A percentile compares a stretch with the other conserved stretches of the same genome.
Conservation (phyloP, 2,888 invertebrate species). For the Caenorhabditis sp. region DNA sequence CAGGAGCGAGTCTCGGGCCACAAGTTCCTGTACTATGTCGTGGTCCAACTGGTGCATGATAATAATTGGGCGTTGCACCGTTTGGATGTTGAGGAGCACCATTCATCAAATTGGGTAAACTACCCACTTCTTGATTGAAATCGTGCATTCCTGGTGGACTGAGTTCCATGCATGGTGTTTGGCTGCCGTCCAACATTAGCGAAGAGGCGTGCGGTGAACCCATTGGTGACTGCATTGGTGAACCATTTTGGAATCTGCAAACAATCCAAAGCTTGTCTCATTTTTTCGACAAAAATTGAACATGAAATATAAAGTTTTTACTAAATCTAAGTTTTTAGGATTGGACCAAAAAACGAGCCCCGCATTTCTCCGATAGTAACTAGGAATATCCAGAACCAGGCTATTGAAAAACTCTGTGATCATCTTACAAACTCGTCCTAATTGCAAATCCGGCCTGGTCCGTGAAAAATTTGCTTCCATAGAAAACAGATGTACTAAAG, state of each 20-base stretch:
- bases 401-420: too few relatives aligned
- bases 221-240: constrained; percentile 47
- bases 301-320: too few relatives aligned
- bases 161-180: constrained; percentile 46
- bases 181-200: constrained; percentile 43
- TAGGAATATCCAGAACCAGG: too few relatives aligned
- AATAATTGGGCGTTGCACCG: constrained; percentile 14
- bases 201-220: constrained; percentile 47
- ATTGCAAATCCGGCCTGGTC: too few relatives aligned
- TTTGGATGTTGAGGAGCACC: constrained; percentile 16
- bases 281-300: not conserved
- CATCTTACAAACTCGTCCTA: too few relatives aligned
- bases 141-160: constrained; percentile 44
- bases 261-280: too few relatives aligned
- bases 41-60: constrained; percentile 32
- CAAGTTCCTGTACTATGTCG: constrained; percentile 54
- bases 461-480: too few relatives aligned
- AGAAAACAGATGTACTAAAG: too few relatives aligned
- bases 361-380: too few relatives aligned
- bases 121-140: constrained; percentile 23
- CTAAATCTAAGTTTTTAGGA: too few relatives aligned
- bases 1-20: constrained; percentile 48
- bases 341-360: too few relatives aligned
- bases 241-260: constrained; percentile 37
- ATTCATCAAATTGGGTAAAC: constrained; percentile 23